A percentile compares a stretch with the other conserved stretches of the same genome.
These are phyloP conservation scores for Ceratina calcarata DNA, from an alignment of 1,140 invertebrate genomes.

Conservation along the genomic window DNA sequence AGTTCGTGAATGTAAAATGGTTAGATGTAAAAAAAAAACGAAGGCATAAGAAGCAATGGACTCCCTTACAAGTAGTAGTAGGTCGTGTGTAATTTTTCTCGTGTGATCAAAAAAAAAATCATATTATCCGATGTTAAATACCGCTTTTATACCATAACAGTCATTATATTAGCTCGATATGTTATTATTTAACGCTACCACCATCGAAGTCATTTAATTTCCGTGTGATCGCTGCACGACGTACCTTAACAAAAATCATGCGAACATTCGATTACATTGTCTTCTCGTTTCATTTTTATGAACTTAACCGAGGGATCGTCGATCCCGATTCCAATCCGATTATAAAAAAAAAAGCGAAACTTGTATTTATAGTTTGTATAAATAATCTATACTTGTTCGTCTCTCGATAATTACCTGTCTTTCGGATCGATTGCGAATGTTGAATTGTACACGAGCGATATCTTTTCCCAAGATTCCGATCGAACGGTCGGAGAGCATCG, in stretches of 20 bases:
- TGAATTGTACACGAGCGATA: conserved; percentile 48
- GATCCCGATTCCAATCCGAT: conserved; percentile 11
- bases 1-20: conserved; percentile 36
- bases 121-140: conserved; percentile 57
- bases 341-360: neutral
- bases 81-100: conserved; percentile 64
- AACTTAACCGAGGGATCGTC: conserved; percentile 38
- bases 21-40: conserved; percentile 24
- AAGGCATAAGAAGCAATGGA: conserved; percentile 32
- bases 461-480: conserved; percentile 27
- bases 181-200: conserved; percentile 49
- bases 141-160: conserved; percentile 54
- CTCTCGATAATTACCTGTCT: conserved; percentile 33
- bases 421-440: conserved; percentile 37
- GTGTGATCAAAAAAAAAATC: conserved; percentile 57
- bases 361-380: conserved; percentile 58
- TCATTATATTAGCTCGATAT: conserved; percentile 50
- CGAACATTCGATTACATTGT: conserved; percentile 24
- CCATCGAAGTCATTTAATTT: conserved; percentile 39
- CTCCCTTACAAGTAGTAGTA: conserved; percentile 49
- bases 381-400: conserved; percentile 38
- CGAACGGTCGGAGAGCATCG: conserved; percentile 4
- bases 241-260: conserved; percentile 25
- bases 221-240: conserved; percentile 34
- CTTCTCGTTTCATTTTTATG: conserved; percentile 26